Percentiles rank a stretch among this genome's conserved stretches.
phyloP scores from a whole-genome alignment of 2,888 invertebrate genomes.

The Neoitamus cyanurus region DNA sequence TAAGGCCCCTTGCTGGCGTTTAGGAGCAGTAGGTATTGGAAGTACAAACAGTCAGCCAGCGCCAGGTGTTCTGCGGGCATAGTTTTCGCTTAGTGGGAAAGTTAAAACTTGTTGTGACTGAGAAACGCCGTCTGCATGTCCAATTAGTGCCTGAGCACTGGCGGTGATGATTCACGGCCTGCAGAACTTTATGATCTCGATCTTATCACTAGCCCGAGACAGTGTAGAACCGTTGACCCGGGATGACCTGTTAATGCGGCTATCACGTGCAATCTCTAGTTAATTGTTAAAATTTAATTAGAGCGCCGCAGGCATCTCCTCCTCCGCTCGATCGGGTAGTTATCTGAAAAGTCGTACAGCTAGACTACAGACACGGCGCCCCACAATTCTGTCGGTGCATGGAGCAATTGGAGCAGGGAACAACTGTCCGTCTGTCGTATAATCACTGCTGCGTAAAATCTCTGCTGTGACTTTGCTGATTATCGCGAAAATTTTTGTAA shows the following conservation, averaged over 20 bases:
- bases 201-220: neutral
- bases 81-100: neutral
- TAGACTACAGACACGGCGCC: neutral
- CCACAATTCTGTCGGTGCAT: neutral
- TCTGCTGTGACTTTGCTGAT: neutral
- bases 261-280: neutral
- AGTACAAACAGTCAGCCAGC: neutral
- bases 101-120: neutral
- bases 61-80: neutral
- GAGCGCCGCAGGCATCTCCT: no score
- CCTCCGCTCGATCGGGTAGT: no score
- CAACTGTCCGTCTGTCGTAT: neutral
- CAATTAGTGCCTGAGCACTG: neutral
- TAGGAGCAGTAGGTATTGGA: neutral
- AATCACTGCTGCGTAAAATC: conserved; percentile 15
- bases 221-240: neutral
- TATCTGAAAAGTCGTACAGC: neutral
- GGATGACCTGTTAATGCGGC: neutral
- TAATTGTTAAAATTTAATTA: neutral
- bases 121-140: neutral
- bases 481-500: neutral
- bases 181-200: neutral
- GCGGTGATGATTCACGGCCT: neutral
- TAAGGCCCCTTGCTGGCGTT: neutral
- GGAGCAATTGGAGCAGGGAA: neutral